Percentiles rank a stretch among this genome's conserved stretches.
These are phyloP conservation scores for Misgurnus anguillicaudatus DNA, from an alignment of 2,113 vertebrate species.

Conservation along the genomic window DNA sequence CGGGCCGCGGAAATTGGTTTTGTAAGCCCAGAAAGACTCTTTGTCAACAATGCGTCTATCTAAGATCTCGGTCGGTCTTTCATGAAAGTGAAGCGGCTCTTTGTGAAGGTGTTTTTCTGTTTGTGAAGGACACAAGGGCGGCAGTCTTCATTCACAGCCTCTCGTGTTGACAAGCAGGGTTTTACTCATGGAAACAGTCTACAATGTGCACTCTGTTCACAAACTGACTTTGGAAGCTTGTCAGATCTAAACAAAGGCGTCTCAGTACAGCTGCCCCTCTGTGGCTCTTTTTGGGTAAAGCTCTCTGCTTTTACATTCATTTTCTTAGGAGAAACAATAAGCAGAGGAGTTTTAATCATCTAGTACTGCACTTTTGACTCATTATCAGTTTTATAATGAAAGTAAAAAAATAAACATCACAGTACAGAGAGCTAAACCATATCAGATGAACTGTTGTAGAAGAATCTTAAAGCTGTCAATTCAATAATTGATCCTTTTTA, in stretches of 20 bases:
- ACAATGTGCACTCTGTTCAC: constrained; percentile 81
- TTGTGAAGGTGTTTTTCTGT: constrained; percentile 66
- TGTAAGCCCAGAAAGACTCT: constrained; percentile 65
- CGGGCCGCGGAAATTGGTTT: constrained; percentile 67
- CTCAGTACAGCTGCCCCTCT: constrained; percentile 75
- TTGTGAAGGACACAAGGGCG: constrained; percentile 64
- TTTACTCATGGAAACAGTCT: constrained; percentile 82
- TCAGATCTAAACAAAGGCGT: constrained; percentile 80
- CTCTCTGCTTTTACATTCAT: constrained; percentile 76
- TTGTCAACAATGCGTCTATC: constrained; percentile 72
- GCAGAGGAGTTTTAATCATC: background rate
- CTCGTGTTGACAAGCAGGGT: constrained; percentile 76
- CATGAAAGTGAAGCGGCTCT: constrained; percentile 71
- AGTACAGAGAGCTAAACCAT: no score
- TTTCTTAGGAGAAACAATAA: constrained; percentile 45
- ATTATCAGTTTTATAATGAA: no score
- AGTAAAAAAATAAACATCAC: no score
- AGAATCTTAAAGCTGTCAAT: no score
- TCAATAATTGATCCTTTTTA: no score
- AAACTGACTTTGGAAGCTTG: constrained; percentile 78
- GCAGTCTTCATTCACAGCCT: constrained; percentile 66
- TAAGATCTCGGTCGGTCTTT: constrained; percentile 67
- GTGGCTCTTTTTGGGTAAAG: constrained; percentile 63
- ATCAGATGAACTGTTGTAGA: no score
- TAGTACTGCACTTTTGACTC: no score